Conservation (phyloP, 2,797 vertebrate genomes). For the Cottoperca gobio region DNA sequence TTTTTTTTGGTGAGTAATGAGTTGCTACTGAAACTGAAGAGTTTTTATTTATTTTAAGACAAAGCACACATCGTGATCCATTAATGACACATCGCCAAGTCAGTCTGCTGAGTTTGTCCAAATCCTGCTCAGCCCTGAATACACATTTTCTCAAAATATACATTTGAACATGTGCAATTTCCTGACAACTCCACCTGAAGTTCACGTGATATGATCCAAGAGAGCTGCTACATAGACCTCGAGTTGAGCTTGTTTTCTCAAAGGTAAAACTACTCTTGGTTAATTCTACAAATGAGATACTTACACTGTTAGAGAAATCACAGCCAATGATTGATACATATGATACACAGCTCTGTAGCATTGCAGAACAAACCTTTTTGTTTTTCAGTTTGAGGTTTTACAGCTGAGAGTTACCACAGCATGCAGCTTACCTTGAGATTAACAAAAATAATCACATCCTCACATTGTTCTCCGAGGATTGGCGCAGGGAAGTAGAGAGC, state of each 20-base stretch:
- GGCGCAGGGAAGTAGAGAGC: constrained; percentile 31
- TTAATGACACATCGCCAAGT: background rate
- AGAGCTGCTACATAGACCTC: background rate
- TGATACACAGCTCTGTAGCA: background rate
- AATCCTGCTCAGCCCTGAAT: background rate
- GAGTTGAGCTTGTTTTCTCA: background rate
- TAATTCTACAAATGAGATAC: background rate
- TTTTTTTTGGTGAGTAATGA: background rate
- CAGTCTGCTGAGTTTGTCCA: background rate
- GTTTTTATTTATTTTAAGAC: too few relatives aligned
- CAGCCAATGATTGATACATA: background rate
- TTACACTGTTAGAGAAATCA: background rate
- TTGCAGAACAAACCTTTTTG: constrained; percentile 3
- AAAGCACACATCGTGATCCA: too few relatives aligned
- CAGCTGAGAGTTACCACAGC: constrained; percentile 15
- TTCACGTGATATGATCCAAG: background rate
- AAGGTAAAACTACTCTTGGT: too few relatives aligned
- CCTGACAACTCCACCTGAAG: background rate
- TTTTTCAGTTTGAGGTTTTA: constrained; percentile 40
- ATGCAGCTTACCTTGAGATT: constrained; percentile 60
- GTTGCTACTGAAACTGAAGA: background rate
- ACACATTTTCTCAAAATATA: background rate
- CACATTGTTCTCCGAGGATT: constrained; percentile 63
- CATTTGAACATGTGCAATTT: background rate
- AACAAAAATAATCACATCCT: constrained; percentile 68